Evolutionary conservation across 2,888 invertebrate species (phyloP).

Genomic region (Hypena proboscidalis): DNA sequence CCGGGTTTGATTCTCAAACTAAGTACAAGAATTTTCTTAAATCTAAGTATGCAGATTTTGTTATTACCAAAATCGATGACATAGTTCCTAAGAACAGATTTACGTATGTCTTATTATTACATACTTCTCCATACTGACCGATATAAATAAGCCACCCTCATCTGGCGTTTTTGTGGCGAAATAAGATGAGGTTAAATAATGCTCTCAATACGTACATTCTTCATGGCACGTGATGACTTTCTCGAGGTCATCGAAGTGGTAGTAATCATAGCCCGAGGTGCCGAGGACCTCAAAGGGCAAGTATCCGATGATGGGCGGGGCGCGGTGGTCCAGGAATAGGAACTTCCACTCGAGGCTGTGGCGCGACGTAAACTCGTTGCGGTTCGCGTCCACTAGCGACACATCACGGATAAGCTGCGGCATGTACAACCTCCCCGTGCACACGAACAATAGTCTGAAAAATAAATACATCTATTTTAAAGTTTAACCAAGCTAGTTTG

Average conservation of each 20-base stretch:
- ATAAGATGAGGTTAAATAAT: no score
- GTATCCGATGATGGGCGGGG: slow-evolving; percentile 96
- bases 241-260: slow-evolving; percentile 97
- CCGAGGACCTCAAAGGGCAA: slow-evolving; percentile 97
- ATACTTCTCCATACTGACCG: no score
- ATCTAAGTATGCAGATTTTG: no score
- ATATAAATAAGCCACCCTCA: no score
- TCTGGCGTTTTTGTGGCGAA: no score
- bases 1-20: no score
- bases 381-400: slow-evolving; percentile 90
- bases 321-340: slow-evolving; percentile 95
- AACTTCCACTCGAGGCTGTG: slow-evolving; percentile 99
- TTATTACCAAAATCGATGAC: no score
- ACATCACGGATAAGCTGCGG: slow-evolving; percentile 95
- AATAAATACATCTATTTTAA: background rate
- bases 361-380: slow-evolving; percentile 95
- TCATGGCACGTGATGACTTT: slow-evolving; percentile 94
- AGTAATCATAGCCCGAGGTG: slow-evolving; percentile 98
- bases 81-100: no score
- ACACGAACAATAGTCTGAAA: slow-evolving; percentile 91
- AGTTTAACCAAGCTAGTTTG: no score
- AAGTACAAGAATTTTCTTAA: no score
- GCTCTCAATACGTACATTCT: slow-evolving; percentile 91
- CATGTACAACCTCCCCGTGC: slow-evolving; percentile 92
- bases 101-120: no score